Percentiles rank a stretch among this genome's conserved stretches.
These are phyloP conservation scores for Kryphioiulus occultus DNA, from an alignment of 2,888 invertebrate genomes.

Conservation along the genomic window DNA sequence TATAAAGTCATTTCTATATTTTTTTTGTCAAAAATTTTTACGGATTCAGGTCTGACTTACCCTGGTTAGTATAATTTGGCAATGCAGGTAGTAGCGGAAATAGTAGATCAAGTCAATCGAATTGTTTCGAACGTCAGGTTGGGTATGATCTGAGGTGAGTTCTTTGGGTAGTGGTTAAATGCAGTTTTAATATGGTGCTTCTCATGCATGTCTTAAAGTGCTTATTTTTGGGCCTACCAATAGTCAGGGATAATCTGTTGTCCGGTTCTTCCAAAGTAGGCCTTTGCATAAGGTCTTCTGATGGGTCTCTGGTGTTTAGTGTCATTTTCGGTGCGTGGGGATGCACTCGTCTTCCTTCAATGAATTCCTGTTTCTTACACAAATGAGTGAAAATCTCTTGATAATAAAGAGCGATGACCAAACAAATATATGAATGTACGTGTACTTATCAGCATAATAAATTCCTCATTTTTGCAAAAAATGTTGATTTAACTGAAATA, in stretches of 20 bases:
- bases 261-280: background rate
- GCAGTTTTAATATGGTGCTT: background rate
- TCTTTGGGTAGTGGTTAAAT: background rate
- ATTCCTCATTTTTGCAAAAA: background rate
- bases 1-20: too few relatives aligned
- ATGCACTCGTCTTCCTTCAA: background rate
- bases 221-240: background rate
- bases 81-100: conserved; percentile 41
- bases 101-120: conserved; percentile 39
- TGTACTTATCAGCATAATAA: too few relatives aligned
- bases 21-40: background rate
- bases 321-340: conserved; percentile 12
- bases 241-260: conserved; percentile 24
- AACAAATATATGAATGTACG: too few relatives aligned
- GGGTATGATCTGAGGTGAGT: background rate
- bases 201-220: background rate
- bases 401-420: too few relatives aligned
- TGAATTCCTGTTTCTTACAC: conserved; percentile 15
- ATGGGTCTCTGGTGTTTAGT: background rate
- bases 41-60: background rate
- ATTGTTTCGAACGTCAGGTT: conserved; percentile 33
- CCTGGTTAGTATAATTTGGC: conserved; percentile 17
- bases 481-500: background rate
- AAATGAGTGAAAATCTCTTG: background rate
- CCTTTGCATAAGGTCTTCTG: background rate